Percentiles rank a stretch among this genome's conserved stretches.
Evolutionary conservation across 2,888 invertebrate species (phyloP).

Genomic region (Drosophila infuscata): DNA sequence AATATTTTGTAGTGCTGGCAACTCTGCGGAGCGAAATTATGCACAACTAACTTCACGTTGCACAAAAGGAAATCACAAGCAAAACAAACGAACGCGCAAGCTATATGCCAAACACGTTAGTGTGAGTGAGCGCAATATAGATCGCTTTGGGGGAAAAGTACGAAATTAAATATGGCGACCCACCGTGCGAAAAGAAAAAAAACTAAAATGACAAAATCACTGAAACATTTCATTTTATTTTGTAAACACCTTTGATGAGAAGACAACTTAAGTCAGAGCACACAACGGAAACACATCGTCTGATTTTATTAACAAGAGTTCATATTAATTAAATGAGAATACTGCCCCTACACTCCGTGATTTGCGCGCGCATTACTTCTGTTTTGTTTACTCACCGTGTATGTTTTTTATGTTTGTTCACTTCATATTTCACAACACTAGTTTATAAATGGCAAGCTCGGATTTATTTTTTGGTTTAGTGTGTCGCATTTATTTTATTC

Average conservation of each 20-base stretch:
- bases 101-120: constrained; percentile 43
- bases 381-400: constrained; percentile 53
- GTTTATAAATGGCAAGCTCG: constrained; percentile 39
- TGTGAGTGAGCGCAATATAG: constrained; percentile 55
- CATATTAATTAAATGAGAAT: not conserved
- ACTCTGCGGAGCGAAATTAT: constrained; percentile 53
- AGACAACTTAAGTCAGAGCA: not conserved
- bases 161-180: constrained; percentile 79
- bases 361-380: constrained; percentile 65
- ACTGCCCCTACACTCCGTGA: not conserved
- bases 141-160: constrained; percentile 44
- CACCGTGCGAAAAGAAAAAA: constrained; percentile 50
- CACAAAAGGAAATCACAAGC: constrained; percentile 76
- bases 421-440: constrained; percentile 61
- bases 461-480: constrained; percentile 2
- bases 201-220: constrained; percentile 25
- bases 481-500: constrained; percentile 23
- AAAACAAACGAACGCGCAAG: constrained; percentile 71
- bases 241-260: not conserved
- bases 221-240: constrained; percentile 33
- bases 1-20: constrained; percentile 45
- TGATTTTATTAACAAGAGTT: not conserved
- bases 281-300: not conserved
- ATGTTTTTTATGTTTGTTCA: constrained; percentile 46
- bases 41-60: constrained; percentile 75